Percentiles rank a stretch among this genome's conserved stretches.
These are phyloP conservation scores for Melanotaenia parkinsoni DNA, from an alignment of 2,797 vertebrate genomes.

Conservation along the genomic window DNA sequence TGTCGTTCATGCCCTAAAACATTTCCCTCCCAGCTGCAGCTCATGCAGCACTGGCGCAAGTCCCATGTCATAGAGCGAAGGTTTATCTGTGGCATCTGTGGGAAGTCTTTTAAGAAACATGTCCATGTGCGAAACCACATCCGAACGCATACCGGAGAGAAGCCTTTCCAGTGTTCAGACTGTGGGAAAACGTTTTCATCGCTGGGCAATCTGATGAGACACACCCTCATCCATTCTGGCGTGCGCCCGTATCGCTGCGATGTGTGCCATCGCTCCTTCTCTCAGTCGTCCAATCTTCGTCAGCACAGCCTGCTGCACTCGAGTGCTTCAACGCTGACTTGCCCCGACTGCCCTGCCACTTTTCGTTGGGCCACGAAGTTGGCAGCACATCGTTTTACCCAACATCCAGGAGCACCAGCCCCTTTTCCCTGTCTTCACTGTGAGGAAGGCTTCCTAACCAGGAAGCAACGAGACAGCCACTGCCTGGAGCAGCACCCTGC, in stretches of 20 bases:
- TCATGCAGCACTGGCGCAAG: slow-evolving; percentile 85
- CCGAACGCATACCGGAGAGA: slow-evolving; percentile 91
- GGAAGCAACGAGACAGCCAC: slow-evolving; percentile 80
- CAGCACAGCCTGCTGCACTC: slow-evolving; percentile 90
- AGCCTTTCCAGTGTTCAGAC: slow-evolving; percentile 89
- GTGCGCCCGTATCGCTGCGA: slow-evolving; percentile 89
- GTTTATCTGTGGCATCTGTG: slow-evolving; percentile 88
- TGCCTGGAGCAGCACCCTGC: slow-evolving; percentile 74
- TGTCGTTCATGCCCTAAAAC: slow-evolving; percentile 86
- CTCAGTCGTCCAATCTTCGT: slow-evolving; percentile 91
- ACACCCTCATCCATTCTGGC: slow-evolving; percentile 91
- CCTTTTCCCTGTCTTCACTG: slow-evolving; percentile 84
- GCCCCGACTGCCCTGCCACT: slow-evolving; percentile 82
- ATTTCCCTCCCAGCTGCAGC: slow-evolving; percentile 84
- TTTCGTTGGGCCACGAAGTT: slow-evolving; percentile 84
- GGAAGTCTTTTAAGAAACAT: slow-evolving; percentile 91
- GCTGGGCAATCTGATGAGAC: slow-evolving; percentile 89
- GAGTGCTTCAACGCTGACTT: slow-evolving; percentile 66
- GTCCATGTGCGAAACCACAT: slow-evolving; percentile 91
- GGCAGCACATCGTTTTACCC: slow-evolving; percentile 80
- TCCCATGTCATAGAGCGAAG: slow-evolving; percentile 84
- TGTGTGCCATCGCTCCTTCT: slow-evolving; percentile 89
- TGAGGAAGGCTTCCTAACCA: slow-evolving; percentile 80
- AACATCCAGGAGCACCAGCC: slow-evolving; percentile 82
- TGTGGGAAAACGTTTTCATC: slow-evolving; percentile 91